Percentiles rank a stretch among this genome's conserved stretches.
Evolutionary conservation across 2,113 vertebrate species (phyloP).

Genomic region (Tretioscincus oriximinensis): DNA sequence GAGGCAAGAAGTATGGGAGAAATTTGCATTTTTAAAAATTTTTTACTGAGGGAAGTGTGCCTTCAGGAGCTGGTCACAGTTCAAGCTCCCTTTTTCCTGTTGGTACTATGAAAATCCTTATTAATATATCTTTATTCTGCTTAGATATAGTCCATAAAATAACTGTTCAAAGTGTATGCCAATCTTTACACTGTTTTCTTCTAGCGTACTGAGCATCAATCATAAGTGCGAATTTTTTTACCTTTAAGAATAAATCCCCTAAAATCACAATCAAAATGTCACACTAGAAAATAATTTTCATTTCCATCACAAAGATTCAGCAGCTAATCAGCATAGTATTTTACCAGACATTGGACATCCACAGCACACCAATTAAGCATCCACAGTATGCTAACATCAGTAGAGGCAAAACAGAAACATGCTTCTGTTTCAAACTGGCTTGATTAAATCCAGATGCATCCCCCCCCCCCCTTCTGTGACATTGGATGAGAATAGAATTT

Average conservation of each 20-base stretch:
- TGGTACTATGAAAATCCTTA: neutral
- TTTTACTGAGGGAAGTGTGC: too few relatives aligned
- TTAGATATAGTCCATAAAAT: neutral
- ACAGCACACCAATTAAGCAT: conserved; percentile 47
- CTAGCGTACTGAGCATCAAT: conserved; percentile 28
- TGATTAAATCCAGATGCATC: neutral
- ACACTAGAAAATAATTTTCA: conserved; percentile 22
- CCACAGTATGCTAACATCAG: conserved; percentile 59
- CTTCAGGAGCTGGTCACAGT: too few relatives aligned
- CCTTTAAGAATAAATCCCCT: conserved; percentile 47
- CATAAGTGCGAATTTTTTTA: conserved; percentile 51
- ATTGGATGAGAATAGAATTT: conserved; percentile 25
- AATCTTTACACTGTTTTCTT: conserved; percentile 3
- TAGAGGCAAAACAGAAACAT: conserved; percentile 46
- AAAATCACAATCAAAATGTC: conserved; percentile 38
- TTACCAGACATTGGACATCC: conserved; percentile 38
- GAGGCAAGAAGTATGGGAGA: too few relatives aligned
- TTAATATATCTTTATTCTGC: conserved; percentile 17
- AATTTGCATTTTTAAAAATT: too few relatives aligned
- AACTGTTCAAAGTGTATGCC: conserved; percentile 3
- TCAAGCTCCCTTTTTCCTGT: too few relatives aligned
- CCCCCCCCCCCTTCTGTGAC: conserved; percentile 46
- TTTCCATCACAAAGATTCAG: conserved; percentile 40
- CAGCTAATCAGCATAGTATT: conserved; percentile 46
- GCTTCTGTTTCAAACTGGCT: conserved; percentile 41